Evolutionary conservation across 2,113 vertebrate genomes (phyloP).

Genomic region (Balaenoptera acutorostrata): DNA sequence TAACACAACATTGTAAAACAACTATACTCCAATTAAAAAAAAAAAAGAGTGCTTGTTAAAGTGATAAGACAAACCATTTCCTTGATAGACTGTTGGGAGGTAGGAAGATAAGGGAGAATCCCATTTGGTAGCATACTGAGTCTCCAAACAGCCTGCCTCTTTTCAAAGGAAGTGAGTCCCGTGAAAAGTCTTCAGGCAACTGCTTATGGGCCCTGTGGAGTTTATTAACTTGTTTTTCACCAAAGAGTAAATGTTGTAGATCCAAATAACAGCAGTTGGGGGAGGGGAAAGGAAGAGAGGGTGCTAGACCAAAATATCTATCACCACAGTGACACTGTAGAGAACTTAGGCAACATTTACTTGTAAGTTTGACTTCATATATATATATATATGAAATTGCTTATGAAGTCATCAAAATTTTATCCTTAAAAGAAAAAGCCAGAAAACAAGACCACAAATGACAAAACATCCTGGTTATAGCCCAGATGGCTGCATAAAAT

Average conservation of each 20-base stretch:
- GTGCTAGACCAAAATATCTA: constrained; percentile 71
- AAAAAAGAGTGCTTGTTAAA: not conserved
- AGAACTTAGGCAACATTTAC: constrained; percentile 61
- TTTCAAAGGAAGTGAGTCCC: constrained; percentile 33
- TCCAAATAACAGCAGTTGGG: constrained; percentile 63
- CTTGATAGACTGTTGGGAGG: not conserved
- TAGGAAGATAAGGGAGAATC: not conserved
- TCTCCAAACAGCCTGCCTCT: constrained; percentile 49
- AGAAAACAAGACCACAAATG: constrained; percentile 81
- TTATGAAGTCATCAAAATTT: constrained; percentile 79
- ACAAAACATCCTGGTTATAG: constrained; percentile 83
- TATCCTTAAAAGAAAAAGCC: constrained; percentile 71
- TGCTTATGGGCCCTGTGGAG: constrained; percentile 59
- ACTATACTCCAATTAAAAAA: not conserved
- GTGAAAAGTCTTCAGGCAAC: constrained; percentile 60
- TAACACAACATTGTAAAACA: no score
- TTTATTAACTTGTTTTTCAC: constrained; percentile 73
- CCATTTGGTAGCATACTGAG: constrained; percentile 42
- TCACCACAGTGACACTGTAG: constrained; percentile 60
- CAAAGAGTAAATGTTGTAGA: constrained; percentile 59
- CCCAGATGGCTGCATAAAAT: constrained; percentile 88
- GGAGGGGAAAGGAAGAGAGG: constrained; percentile 10
- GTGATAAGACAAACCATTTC: constrained; percentile 15
- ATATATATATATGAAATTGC: constrained; percentile 53
- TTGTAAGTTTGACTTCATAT: constrained; percentile 53